Evolutionary conservation across 2,797 vertebrate genomes (phyloP).

Genomic region (Rhinella marina): DNA sequence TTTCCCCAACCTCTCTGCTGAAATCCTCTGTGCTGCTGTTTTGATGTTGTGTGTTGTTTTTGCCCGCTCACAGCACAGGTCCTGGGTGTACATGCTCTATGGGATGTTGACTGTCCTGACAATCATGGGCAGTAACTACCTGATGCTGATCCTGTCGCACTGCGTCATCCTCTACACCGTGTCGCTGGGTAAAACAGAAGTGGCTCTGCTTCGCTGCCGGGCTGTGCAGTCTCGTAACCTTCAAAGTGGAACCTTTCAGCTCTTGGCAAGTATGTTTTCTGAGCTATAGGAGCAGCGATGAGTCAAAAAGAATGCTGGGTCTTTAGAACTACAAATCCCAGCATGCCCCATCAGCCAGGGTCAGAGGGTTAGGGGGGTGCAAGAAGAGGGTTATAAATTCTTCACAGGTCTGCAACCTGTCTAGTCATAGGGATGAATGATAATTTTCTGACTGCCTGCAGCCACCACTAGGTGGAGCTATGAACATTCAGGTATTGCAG

Average conservation of each 20-base stretch:
- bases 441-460: background rate
- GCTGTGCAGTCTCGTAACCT: conserved; percentile 87
- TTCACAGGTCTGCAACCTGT: no score
- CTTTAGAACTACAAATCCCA: background rate
- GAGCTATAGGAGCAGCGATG: background rate
- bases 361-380: background rate
- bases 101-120: conserved; percentile 85
- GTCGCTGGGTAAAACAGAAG: conserved; percentile 84
- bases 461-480: background rate
- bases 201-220: conserved; percentile 91
- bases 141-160: conserved; percentile 90
- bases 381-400: no score
- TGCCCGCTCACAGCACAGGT: conserved; percentile 79
- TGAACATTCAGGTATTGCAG: background rate
- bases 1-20: background rate
- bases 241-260: conserved; percentile 91
- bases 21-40: background rate
- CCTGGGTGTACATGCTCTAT: conserved; percentile 85
- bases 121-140: conserved; percentile 89
- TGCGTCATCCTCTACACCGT: conserved; percentile 90
- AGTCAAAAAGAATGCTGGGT: background rate
- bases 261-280: conserved; percentile 88
- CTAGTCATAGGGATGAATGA: no score
- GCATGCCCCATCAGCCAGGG: background rate
- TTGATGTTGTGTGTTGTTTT: background rate